Base-by-base conservation (phyloP, 1,140 invertebrate species). In the Lordiphosa mommai region DNA sequence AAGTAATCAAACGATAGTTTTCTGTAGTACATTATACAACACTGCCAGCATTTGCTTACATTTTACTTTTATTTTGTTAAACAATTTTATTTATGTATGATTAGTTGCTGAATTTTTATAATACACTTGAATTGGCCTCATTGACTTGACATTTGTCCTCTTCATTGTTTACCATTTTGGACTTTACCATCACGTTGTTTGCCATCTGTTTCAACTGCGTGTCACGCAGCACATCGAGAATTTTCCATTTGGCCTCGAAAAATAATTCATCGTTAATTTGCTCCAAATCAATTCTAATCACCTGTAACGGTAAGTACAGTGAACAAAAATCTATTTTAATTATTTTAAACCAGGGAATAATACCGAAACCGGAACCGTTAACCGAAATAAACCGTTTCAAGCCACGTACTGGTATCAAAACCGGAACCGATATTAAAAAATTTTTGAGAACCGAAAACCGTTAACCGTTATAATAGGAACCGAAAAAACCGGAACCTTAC, bases 121-220 rank as follows among this genome's bases (percentile, higher is more conserved):
- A 0, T 0, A 1, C 13, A 3, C n/a, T 30, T 4, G 6, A 23
- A 23, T 12, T 32, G 2, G 2, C n/a, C 2, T 29, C 16, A 2
- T 14, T 10, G 4, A n/a, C 4, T 13, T 43, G 6, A 27, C n/a
- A 9, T 2, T 10, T 38, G 23, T n/a, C 2, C 0, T 4, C 5
- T 23, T 40, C 3, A 2, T 38, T 50, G 30, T 13, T 12, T 1
- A 10, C 4, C 6, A 3, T 6, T 8, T 6, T 29, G 20, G 23
- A 12, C 7, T 13, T 8, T 10, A 12, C 5, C 2, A 46, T 6
- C 51, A 63, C 40, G 32, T 14, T 58, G 51, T 52, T 12, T 7
- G 4, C 30, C 1, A 2, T 3, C 6, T 69, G 33, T 17, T 64
- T 67, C 20, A 64, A 63, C 32, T 69, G 34, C 34, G 40, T 65